These are phyloP conservation scores for Xestia xanthographa DNA, from an alignment of 2,888 invertebrate genomes.

Conservation along the genomic window DNA sequence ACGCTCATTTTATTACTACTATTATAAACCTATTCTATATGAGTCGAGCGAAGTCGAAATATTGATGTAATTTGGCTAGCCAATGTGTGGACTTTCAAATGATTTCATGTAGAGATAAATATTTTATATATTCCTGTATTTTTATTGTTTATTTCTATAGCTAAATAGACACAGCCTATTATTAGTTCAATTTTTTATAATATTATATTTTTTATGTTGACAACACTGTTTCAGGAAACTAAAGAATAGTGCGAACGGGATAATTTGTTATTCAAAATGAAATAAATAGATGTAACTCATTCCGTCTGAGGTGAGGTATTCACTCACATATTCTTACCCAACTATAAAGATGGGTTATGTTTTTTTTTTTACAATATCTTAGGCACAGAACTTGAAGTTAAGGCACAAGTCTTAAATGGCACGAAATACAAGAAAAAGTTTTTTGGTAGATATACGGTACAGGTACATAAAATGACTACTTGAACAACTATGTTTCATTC, in stretches of 20 bases:
- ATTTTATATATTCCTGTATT: conserved; percentile 28
- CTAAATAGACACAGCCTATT: conserved; percentile 61
- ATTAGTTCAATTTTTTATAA: conserved; percentile 9
- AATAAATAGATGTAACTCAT: conserved; percentile 34
- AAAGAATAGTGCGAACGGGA: conserved; percentile 42
- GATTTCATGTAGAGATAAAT: conserved; percentile 26
- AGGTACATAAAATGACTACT: conserved; percentile 5
- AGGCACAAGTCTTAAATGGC: conserved; percentile 49
- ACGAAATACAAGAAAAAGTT: background rate
- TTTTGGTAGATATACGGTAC: background rate
- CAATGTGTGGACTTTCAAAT: background rate
- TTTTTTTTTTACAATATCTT: conserved; percentile 12
- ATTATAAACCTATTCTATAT: conserved; percentile 50
- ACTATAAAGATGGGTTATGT: background rate
- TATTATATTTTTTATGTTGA: conserved; percentile 38
- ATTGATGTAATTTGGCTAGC: conserved; percentile 13
- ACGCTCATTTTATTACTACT: conserved; percentile 35
- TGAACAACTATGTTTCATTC: background rate
- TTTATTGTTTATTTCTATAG: conserved; percentile 34
- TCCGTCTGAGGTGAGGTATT: conserved; percentile 20
- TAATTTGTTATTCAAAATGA: conserved; percentile 46
- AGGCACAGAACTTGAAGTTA: conserved; percentile 36
- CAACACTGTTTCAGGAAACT: conserved; percentile 55
- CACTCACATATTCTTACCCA: conserved; percentile 36
- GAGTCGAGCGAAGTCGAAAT: conserved; percentile 23